Evolutionary conservation across 1,140 invertebrate species (phyloP).

Genomic region (Hyposmocoma kahamanoa): DNA sequence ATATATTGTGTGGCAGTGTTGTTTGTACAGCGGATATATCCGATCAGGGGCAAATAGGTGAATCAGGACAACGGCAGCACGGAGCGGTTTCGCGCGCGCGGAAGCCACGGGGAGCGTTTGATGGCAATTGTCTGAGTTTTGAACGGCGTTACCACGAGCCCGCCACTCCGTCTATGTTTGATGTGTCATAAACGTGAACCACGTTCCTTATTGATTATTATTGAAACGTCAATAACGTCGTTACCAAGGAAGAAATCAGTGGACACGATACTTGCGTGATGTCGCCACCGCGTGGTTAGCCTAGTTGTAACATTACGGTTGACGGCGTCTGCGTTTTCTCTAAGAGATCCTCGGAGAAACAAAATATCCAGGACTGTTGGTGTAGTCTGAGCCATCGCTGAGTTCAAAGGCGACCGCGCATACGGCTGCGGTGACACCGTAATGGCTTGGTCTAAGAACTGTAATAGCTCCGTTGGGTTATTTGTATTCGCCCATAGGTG

Average conservation of each 20-base stretch:
- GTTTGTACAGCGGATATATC: constrained; percentile 21
- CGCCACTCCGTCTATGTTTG: constrained; percentile 38
- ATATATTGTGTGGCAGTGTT: constrained; percentile 38
- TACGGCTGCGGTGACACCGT: constrained; percentile 43
- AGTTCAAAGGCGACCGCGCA: constrained; percentile 77
- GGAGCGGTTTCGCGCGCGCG: constrained; percentile 27
- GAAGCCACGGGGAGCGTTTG: constrained; percentile 13
- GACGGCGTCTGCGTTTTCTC: constrained; percentile 80
- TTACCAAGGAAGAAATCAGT: constrained; percentile 87
- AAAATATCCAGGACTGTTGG: constrained; percentile 81
- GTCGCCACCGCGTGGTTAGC: constrained; percentile 77
- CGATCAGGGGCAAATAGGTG: constrained; percentile 28
- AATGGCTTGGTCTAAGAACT: constrained; percentile 74
- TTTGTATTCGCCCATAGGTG: constrained; percentile 81
- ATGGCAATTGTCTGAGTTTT: too few relatives aligned
- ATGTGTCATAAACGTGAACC: constrained; percentile 53
- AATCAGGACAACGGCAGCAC: constrained; percentile 28
- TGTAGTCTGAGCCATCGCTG: constrained; percentile 88
- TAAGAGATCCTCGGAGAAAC: constrained; percentile 77
- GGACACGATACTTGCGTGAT: constrained; percentile 82
- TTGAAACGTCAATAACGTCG: constrained; percentile 82
- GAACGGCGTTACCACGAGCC: constrained; percentile 16
- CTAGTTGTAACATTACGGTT: constrained; percentile 81
- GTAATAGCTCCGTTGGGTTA: constrained; percentile 69
- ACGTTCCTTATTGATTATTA: constrained; percentile 74